These are phyloP conservation scores for Drosophila santomea DNA, from an alignment of 1,140 invertebrate genomes.

Conservation along the genomic window DNA sequence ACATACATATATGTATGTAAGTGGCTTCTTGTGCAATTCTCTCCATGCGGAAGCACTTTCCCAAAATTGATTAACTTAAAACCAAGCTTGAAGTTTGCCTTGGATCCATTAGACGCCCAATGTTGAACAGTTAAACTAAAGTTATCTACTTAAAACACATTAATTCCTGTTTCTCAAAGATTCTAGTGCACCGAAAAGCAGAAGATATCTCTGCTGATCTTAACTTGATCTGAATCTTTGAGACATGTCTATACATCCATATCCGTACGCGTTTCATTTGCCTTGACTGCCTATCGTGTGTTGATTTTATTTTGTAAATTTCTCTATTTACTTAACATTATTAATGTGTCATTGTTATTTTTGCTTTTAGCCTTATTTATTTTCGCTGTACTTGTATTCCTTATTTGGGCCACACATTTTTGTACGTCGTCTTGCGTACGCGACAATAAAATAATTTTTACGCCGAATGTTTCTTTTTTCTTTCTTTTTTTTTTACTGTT, in stretches of 20 bases:
- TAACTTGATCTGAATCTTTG: background rate
- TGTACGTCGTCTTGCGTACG: constrained; percentile 62
- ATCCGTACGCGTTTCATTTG: background rate
- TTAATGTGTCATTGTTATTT: constrained; percentile 42
- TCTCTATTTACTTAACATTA: constrained; percentile 59
- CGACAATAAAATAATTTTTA: constrained; percentile 54
- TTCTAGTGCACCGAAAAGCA: background rate
- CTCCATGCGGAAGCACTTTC: constrained; percentile 30
- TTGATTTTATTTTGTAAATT: constrained; percentile 34
- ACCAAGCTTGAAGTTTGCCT: constrained; percentile 27
- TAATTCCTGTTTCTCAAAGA: background rate
- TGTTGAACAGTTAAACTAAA: constrained; percentile 20
- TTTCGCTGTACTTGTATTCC: constrained; percentile 39
- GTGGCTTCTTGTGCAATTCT: constrained; percentile 4
- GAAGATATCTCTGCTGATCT: background rate
- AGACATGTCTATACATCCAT: background rate
- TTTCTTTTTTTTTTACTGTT: constrained; percentile 22
- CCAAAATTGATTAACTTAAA: constrained; percentile 16
- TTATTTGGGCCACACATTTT: constrained; percentile 61
- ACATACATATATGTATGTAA: background rate
- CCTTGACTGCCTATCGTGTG: constrained; percentile 12
- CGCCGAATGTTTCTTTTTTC: constrained; percentile 31
- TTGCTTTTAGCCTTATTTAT: constrained; percentile 9
- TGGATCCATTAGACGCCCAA: constrained; percentile 8
- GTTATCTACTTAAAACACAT: no score